A percentile compares a stretch with the other conserved stretches of the same genome.
Conservation (phyloP, 2,113 vertebrate species). For the Megaceryle torquata region DNA sequence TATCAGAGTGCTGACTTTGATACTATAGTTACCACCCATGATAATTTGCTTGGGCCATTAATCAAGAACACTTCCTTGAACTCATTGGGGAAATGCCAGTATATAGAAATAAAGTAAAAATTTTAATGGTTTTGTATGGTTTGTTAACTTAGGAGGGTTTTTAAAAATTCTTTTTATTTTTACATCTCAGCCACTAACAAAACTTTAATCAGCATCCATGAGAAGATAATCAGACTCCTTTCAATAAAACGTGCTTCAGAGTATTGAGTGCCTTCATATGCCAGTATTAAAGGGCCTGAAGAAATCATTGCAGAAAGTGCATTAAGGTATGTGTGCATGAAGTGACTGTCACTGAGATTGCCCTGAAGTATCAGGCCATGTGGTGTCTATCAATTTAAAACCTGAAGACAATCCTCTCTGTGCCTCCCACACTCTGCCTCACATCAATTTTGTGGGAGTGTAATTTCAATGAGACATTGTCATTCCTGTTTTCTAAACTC, state of each 20-base stretch:
- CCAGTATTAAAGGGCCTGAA: not conserved
- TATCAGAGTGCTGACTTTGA: not conserved
- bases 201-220: not conserved
- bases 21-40: not conserved
- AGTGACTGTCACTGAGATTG: not conserved
- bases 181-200: not conserved
- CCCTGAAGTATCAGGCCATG: not conserved
- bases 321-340: not conserved
- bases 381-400: slow-evolving; percentile 15
- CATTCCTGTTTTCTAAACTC: not conserved
- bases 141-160: not conserved
- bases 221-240: not conserved
- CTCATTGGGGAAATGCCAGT: not conserved
- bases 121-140: not conserved
- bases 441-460: slow-evolving; percentile 14
- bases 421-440: slow-evolving; percentile 18
- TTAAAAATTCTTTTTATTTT: not conserved
- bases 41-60: not conserved
- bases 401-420: not conserved
- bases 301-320: not conserved
- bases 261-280: not conserved
- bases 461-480: not conserved
- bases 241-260: not conserved
- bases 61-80: not conserved
- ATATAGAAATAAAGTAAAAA: not conserved